These are phyloP conservation scores for Hypanus sabinus DNA, from an alignment of 2,113 vertebrate species.

Conservation along the genomic window DNA sequence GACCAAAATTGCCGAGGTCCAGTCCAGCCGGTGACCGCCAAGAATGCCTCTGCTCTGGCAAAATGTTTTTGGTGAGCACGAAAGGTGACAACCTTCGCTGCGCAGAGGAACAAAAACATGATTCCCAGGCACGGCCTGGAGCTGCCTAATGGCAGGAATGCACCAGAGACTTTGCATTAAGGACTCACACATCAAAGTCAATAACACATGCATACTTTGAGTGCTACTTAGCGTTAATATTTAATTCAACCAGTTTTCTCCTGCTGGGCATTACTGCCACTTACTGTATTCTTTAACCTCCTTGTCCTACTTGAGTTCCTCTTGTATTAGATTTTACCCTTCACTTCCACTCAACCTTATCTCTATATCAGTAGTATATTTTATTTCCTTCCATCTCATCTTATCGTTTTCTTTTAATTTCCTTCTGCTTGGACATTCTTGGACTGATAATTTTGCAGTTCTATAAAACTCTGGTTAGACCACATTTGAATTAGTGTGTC, in stretches of 20 bases:
- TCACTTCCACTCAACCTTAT: background rate
- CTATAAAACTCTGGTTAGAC: too few species aligned
- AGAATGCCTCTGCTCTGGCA: too few species aligned
- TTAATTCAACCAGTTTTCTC: background rate
- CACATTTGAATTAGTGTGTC: too few species aligned
- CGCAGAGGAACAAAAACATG: too few species aligned
- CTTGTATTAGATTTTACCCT: background rate
- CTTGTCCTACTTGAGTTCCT: background rate
- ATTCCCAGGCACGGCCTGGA: background rate
- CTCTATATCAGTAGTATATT: background rate
- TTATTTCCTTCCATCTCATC: too few species aligned
- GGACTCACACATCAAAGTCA: conserved; percentile 1
- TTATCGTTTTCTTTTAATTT: background rate
- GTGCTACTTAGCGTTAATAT: conserved; percentile 29
- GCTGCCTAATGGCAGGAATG: background rate
- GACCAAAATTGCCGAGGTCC: too few species aligned
- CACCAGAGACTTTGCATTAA: background rate
- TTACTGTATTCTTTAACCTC: background rate
- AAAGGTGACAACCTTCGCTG: too few species aligned
- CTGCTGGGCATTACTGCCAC: background rate
- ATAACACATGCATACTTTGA: background rate
- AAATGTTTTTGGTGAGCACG: too few species aligned
- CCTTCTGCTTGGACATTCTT: background rate
- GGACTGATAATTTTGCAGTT: background rate
- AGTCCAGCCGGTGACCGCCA: too few species aligned